Base-by-base conservation (phyloP, 2,113 vertebrate genomes). In the Galemys pyrenaicus region DNA sequence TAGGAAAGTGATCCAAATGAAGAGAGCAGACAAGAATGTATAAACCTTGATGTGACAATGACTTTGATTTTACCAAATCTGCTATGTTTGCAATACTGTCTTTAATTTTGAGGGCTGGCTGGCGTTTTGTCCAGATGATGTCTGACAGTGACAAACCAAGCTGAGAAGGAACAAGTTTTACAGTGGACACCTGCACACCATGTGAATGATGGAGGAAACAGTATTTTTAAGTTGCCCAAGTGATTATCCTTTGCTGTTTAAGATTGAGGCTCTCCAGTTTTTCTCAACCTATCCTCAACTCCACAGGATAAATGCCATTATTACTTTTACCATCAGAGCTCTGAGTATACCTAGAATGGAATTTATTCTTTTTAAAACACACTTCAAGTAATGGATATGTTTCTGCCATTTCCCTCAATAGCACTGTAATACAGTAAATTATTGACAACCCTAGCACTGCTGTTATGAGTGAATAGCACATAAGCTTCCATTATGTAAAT, bases 101-200 rank as follows among this genome's bases (percentile, higher is more conserved):
- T 97, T 98, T 6, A 98, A 98, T 60, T 99, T 99, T 60, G 67
- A 82, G n/a, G 24, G 6, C 99, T 99, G 94, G 98, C 26, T 99
- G 98, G 98, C 98, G 99, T 37, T 98, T 98, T 87, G 99, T 98
- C 96, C 99, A 99, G 98, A 99, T 99, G 99, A 98, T 98, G 95
- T 99, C 97, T 56, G 44, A 64, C 11, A 98, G 98, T 26, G 98
- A 98, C 98, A 99, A 98, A 97, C 99, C 99, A 95, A 98, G 93
- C 97, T 99, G 97, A 98, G 98, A 87, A 98, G 98, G 93, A 99
- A 98, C 97, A 99, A 99, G 26, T 77, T 99, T n/a, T 71, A 98
- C 98, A 56, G 97, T 99, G 32, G 98, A 98, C 98, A 99, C 92
- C 98, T 99, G 87, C 98, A 99, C 95, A 99, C 98, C 77, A 98